Evolutionary conservation across 1,140 invertebrate genomes (phyloP), one percentile per base, ranked within the genome.

Genomic region (Cryptotermes secundus): DNA sequence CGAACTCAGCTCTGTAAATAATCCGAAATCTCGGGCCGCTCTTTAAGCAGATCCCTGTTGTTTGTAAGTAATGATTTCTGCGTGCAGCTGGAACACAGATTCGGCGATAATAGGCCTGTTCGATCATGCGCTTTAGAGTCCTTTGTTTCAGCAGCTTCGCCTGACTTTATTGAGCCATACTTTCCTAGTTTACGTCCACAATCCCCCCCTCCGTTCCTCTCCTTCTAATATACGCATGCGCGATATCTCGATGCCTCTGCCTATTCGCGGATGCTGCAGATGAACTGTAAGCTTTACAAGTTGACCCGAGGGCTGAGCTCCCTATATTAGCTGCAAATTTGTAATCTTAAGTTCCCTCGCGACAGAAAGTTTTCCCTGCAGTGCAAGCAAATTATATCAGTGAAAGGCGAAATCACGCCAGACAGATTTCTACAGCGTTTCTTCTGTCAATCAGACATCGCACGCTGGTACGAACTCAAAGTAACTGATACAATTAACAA

Each of bases 231-330:
- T 31, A 72, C 42, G 81, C 81, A 82, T 45, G 53, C 81, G 81
- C 81, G 3, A 53, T 14, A 82, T 82, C 49, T 53, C 42, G 31
- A 34, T 42, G 81, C 81, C 31, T 82, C 81, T 49, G 81, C 49
- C 81, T 34, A 38, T 53, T 82, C 49, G 81, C 24, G 81, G 81
- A 82, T 82, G 38, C 38, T 82, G 81, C 59, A 72, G n/a, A 72
- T 72, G 31, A 31, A 3, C 16, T 65, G 26, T 65, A 31, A 31
- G 59, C 59, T n/a, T 72, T 16, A 72, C 26, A 72, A 72, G 16
- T 72, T 31, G 31, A 7, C 59, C 59, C 16, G n/a, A 72, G 59
- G 59, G 59, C 9, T 72, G n/a, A 72, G 31, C 10, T 72, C 59
- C n/a, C 7, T 72, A 31, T 31, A 72, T 31, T 31, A 72, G 59